Evolutionary conservation across 2,888 invertebrate genomes (phyloP), one percentile per base, ranked within the genome.

Genomic region (Microplitis manilae): DNA sequence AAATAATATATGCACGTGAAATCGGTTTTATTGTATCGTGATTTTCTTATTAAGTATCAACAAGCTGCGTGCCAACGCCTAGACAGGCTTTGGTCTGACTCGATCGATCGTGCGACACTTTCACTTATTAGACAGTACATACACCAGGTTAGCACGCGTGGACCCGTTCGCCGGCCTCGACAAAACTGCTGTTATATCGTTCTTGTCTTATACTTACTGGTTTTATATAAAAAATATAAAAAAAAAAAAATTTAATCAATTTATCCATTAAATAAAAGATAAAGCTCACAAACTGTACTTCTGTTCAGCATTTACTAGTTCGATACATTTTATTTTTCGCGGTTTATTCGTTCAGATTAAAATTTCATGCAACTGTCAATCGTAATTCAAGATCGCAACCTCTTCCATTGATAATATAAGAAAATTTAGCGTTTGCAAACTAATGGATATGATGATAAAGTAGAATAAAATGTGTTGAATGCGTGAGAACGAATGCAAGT

Each of bases 81-180:
- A 77, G 69, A 76, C 70, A 77, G 64, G 72, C 50, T 74, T 60
- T 74, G 30, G 79, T 74, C 79, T 13, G 50, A 50, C 50, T 50
- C 50, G 50, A 50, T 77, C 76, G 78, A 79, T 78, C 82, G 77
- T 78, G 81, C 80, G 83, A 83, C 82, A 83, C 83, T 83, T 83
- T 83, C 83, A 83, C 83, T 83, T 68, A 73, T 68, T 76, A 73
- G 50, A 73, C 59, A 50, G 50, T 50, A 50, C 50, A 13, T 50
- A 50, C 50, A 13, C 50, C 50, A 73, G 50, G 73, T 30, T 50
- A 30, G 65, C 17, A 65, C 73, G 68, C 65, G 62, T 64, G 73
- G 64, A 38, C 70, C 60, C 70, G 65, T 65, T 65, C 65, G 30
- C 8, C 30, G 70, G 70, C 73, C 41, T 67, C 67, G 59, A 65